phyloP scores from a whole-genome alignment of 2,797 vertebrate species.

The Sebastes alutus region DNA sequence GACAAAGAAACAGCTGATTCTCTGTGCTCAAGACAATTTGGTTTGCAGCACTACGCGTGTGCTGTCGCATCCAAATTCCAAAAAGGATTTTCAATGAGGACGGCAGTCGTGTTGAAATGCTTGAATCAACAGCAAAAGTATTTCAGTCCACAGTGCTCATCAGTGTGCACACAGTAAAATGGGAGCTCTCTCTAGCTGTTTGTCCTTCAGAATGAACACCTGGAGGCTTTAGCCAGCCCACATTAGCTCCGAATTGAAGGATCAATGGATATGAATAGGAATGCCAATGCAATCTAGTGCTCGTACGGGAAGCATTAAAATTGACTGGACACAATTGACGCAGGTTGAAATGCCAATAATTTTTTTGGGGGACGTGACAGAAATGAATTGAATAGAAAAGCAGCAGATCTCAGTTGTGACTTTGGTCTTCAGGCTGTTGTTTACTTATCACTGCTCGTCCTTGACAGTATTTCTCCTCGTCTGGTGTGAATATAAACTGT shows the following conservation, averaged over 20 bases:
- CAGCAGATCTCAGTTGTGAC: slow-evolving; percentile 44
- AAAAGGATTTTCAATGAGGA: slow-evolving; percentile 38
- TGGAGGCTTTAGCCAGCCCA: slow-evolving; percentile 49
- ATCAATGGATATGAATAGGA: slow-evolving; percentile 73
- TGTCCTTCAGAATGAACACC: slow-evolving; percentile 61
- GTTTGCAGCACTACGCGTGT: slow-evolving; percentile 28
- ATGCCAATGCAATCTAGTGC: slow-evolving; percentile 68
- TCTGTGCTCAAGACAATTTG: slow-evolving; percentile 53
- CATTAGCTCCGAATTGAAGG: slow-evolving; percentile 48
- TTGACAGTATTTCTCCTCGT: slow-evolving; percentile 36
- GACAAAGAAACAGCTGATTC: slow-evolving; percentile 69
- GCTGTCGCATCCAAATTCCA: slow-evolving; percentile 10
- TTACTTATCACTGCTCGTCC: slow-evolving; percentile 38
- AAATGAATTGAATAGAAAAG: slow-evolving; percentile 48
- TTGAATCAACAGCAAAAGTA: slow-evolving; percentile 27
- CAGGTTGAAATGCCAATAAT: slow-evolving; percentile 59
- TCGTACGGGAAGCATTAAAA: slow-evolving; percentile 68
- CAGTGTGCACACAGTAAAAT: neutral
- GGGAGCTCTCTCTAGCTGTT: slow-evolving; percentile 9
- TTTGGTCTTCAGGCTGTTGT: slow-evolving; percentile 49
- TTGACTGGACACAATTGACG: slow-evolving; percentile 66
- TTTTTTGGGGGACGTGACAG: slow-evolving; percentile 25
- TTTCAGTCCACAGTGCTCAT: slow-evolving; percentile 9
- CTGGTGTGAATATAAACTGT: neutral
- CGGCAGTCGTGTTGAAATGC: slow-evolving; percentile 31